Base-by-base conservation (phyloP, 1,140 invertebrate genomes). In the Orius insidiosus region DNA sequence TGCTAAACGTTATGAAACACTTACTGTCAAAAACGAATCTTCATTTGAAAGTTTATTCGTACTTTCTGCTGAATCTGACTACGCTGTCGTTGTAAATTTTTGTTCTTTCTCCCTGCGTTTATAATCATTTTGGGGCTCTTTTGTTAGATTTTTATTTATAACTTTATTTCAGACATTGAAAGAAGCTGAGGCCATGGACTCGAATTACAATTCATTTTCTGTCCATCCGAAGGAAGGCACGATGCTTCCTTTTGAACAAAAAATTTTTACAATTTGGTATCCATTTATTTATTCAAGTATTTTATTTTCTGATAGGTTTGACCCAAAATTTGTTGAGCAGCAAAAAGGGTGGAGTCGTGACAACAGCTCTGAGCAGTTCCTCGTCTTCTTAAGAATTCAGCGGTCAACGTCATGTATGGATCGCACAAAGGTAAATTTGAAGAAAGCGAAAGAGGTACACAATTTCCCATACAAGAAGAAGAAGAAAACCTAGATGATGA, bases 171-270 rank as follows among this genome's bases (percentile, higher is more conserved):
- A 48, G 50, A 36, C 36, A 31, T 19, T 48, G 11, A 48, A 36
- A 48, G 36, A 38, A n/a, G 47, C 50, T 33, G 35, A 13, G 15
- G 24, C 24, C 7, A 41, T 37, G n/a, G 44, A 58, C 51, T 46
- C 52, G 10, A 49, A 19, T 10, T 59, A 50, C 24, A 44, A 14
- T 9, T 53, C 39, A n/a, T 60, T 61, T 15, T 38, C 52, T 8
- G 52, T 61, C 24, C 18, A 46, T 13, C 59, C 59, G 2, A 14
- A 40, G 1, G 56, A 60, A 51, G 59, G 58, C 8, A 48, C 48
- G 11, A 49, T 61, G 37, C 51, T 46, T n/a, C 55, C 59, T 2
- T 60, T 60, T 15, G 55, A 61, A 51, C 50, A 53, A 14, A 49
- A 49, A 6, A 51, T 56, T 16, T 56, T 60, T 15, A 53, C 53